Percentiles rank a stretch among this genome's conserved stretches.
These are phyloP conservation scores for Rhodophaea formosa DNA, from an alignment of 2,888 invertebrate genomes.

Conservation along the genomic window DNA sequence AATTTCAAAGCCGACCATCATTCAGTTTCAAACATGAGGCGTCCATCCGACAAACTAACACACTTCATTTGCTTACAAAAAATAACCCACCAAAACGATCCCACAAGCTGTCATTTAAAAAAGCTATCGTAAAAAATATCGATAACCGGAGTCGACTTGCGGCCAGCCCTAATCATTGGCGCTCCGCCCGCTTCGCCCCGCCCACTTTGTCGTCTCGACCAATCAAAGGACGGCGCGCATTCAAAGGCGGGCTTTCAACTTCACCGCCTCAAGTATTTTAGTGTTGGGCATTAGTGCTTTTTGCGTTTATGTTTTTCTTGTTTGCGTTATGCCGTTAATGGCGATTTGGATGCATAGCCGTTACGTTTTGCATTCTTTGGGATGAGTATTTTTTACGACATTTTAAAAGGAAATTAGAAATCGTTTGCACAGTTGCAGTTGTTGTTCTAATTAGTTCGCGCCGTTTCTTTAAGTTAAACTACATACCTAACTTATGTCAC, in stretches of 20 bases:
- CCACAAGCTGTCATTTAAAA: conserved; percentile 62
- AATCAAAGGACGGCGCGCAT: conserved; percentile 47
- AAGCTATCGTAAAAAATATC: conserved; percentile 61
- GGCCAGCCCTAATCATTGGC: conserved; percentile 57
- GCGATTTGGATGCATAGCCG: conserved; percentile 33
- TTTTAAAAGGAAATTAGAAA: background rate
- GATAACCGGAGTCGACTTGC: conserved; percentile 55
- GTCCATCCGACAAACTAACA: conserved; percentile 9
- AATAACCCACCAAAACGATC: conserved; percentile 11
- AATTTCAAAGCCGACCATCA: background rate
- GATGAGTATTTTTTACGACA: background rate
- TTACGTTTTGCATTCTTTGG: conserved; percentile 31
- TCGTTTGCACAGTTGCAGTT: background rate
- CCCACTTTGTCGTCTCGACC: conserved; percentile 52
- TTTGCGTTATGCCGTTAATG: conserved; percentile 54
- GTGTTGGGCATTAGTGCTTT: conserved; percentile 71
- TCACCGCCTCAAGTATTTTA: conserved; percentile 62
- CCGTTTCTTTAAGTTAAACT: background rate
- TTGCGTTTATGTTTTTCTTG: conserved; percentile 62
- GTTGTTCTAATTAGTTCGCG: background rate
- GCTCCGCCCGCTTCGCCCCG: conserved; percentile 57
- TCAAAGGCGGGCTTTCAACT: conserved; percentile 48
- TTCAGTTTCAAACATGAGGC: conserved; percentile 3
- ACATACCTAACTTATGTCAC: too few species aligned
- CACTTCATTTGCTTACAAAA: conserved; percentile 4